Percentiles rank a stretch among this genome's conserved stretches.
Evolutionary conservation across 2,888 invertebrate genomes (phyloP).

Genomic region (Hylaea fasciaria): DNA sequence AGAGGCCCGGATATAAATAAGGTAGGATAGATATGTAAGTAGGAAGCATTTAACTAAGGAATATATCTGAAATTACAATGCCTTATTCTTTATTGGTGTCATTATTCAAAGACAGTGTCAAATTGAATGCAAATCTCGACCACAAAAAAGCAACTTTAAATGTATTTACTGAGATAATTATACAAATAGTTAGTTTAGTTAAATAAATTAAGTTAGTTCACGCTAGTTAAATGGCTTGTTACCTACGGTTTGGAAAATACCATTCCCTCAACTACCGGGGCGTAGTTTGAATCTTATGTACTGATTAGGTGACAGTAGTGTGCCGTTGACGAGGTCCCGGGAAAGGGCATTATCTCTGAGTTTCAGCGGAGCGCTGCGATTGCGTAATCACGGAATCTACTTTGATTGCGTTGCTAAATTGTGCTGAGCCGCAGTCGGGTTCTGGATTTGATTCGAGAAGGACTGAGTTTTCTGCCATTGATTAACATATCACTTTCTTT

Average conservation of each 20-base stretch:
- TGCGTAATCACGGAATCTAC: slow-evolving; percentile 56
- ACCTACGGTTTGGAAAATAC: too few species aligned
- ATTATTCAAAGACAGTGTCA: too few species aligned
- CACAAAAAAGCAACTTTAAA: too few species aligned
- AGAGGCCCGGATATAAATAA: not conserved
- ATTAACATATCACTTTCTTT: not conserved
- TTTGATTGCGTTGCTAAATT: slow-evolving; percentile 37
- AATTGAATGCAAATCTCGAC: too few species aligned
- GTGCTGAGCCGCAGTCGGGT: slow-evolving; percentile 22
- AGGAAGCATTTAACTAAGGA: too few species aligned
- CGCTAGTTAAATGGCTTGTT: too few species aligned
- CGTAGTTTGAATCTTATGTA: slow-evolving; percentile 10
- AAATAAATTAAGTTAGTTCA: too few species aligned
- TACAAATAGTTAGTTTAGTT: too few species aligned
- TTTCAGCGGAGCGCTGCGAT: slow-evolving; percentile 56
- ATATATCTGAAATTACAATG: too few species aligned
- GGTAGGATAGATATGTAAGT: not conserved
- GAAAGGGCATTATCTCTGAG: slow-evolving; percentile 64
- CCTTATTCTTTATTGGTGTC: too few species aligned
- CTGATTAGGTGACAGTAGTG: slow-evolving; percentile 9
- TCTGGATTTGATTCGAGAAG: slow-evolving; percentile 22
- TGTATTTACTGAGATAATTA: too few species aligned
- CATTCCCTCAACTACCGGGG: too few species aligned
- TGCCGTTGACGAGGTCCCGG: slow-evolving; percentile 64
- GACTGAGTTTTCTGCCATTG: slow-evolving; percentile 14